A percentile compares a stretch with the other conserved stretches of the same genome.
These are phyloP conservation scores for Lithobates pipiens DNA, from an alignment of 2,797 vertebrate species.

Conservation along the genomic window DNA sequence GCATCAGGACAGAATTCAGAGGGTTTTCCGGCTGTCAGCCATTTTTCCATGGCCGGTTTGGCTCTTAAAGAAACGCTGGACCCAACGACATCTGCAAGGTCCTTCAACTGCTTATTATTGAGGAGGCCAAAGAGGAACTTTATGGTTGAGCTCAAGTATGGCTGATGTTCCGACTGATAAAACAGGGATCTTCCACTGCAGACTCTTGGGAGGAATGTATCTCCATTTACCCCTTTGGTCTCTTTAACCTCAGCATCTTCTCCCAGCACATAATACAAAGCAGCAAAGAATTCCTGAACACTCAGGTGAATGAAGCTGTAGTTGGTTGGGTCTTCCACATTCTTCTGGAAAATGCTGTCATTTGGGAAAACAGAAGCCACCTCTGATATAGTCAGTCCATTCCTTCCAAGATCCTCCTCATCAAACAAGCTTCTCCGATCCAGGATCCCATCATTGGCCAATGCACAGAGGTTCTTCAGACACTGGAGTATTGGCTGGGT, in stretches of 20 bases:
- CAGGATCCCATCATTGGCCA: conserved; percentile 6
- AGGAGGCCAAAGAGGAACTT: conserved; percentile 15
- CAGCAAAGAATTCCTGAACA: conserved; percentile 68
- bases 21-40: background rate
- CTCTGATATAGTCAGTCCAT: conserved; percentile 60
- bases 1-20: background rate
- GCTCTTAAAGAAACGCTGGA: background rate
- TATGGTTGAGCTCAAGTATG: background rate
- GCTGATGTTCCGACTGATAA: background rate
- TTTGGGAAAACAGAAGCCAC: conserved; percentile 60
- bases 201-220: background rate
- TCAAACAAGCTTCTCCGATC: conserved; percentile 14
- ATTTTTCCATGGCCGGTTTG: background rate
- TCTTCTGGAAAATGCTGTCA: conserved; percentile 61
- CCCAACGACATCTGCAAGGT: background rate
- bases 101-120: background rate
- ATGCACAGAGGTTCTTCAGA: background rate
- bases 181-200: background rate
- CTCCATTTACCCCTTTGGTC: background rate
- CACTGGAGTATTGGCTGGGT: background rate
- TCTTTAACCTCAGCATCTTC: background rate
- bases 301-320: conserved; percentile 63
- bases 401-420: conserved; percentile 45
- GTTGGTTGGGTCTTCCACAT: conserved; percentile 57
- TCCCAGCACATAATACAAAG: conserved; percentile 63